Percentiles rank a stretch among this genome's conserved stretches.
Evolutionary conservation across 2,888 invertebrate species (phyloP).

Genomic region (Priocnemis perturbator): DNA sequence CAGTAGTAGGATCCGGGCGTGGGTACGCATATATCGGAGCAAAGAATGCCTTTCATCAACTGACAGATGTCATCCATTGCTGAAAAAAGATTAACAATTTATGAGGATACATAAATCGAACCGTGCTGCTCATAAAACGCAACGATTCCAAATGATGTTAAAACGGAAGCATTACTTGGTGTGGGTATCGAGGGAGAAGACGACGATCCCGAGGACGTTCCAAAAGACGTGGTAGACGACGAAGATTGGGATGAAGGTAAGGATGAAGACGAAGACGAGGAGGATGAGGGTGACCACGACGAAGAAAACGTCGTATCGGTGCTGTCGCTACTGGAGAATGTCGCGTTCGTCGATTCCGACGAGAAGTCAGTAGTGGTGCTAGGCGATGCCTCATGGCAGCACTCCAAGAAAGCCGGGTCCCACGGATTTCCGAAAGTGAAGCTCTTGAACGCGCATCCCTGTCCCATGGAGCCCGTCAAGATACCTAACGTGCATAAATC

Average conservation of each 20-base stretch:
- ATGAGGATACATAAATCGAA: too few relatives aligned
- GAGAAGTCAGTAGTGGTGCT: constrained; percentile 48
- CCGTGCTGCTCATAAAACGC: too few relatives aligned
- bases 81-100: constrained; percentile 29
- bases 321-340: constrained; percentile 31
- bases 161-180: constrained; percentile 36
- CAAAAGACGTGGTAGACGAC: constrained; percentile 17
- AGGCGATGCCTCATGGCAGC: constrained; percentile 77
- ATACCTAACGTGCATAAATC: constrained; percentile 74
- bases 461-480: constrained; percentile 78
- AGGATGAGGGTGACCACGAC: background rate
- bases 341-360: constrained; percentile 20
- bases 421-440: constrained; percentile 78
- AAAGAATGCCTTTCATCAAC: constrained; percentile 78
- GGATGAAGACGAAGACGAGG: constrained; percentile 5
- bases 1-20: constrained; percentile 84
- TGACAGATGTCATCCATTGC: constrained; percentile 74
- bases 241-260: constrained; percentile 1
- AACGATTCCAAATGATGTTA: too few relatives aligned
- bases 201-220: constrained; percentile 15
- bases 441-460: constrained; percentile 77
- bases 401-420: constrained; percentile 80
- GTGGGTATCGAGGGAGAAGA: constrained; percentile 42
- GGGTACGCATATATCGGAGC: constrained; percentile 87
- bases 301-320: constrained; percentile 21